Evolutionary conservation across 2,888 invertebrate genomes (phyloP).

Genomic region (Ochropacha duplaris): DNA sequence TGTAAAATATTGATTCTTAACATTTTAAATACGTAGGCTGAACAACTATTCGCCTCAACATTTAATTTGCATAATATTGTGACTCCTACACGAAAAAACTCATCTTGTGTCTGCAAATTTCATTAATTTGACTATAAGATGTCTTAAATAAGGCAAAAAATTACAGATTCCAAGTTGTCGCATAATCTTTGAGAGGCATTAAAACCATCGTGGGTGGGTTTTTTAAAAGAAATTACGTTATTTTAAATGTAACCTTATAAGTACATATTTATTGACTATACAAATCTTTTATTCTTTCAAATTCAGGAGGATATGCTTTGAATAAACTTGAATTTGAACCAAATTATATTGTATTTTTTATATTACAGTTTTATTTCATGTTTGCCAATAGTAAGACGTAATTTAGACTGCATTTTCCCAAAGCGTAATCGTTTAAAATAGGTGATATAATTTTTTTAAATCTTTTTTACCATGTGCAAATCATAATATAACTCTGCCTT

Average conservation of each 20-base stretch:
- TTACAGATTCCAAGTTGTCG: slow-evolving; percentile 29
- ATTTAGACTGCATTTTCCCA: too few species aligned
- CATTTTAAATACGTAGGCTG: slow-evolving; percentile 3
- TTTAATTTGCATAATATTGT: slow-evolving; percentile 30
- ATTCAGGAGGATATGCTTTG: not conserved
- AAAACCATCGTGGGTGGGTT: slow-evolving; percentile 45
- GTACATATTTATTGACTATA: not conserved
- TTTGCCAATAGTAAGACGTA: too few species aligned
- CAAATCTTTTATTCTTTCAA: not conserved
- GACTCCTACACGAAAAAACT: slow-evolving; percentile 34
- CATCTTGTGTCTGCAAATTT: slow-evolving; percentile 33
- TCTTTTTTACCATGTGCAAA: too few species aligned
- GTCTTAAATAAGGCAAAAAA: slow-evolving; percentile 38
- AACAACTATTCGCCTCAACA: slow-evolving; percentile 7
- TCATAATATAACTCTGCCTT: not conserved
- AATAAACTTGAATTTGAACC: too few species aligned
- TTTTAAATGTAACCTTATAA: slow-evolving; percentile 10
- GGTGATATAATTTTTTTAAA: too few species aligned
- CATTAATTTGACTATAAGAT: slow-evolving; percentile 37
- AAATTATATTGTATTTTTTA: too few species aligned
- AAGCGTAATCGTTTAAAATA: too few species aligned
- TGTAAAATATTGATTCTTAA: not conserved
- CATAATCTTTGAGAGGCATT: slow-evolving; percentile 31
- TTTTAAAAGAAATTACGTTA: slow-evolving; percentile 26
- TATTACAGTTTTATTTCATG: too few species aligned